phyloP scores from a whole-genome alignment of 35 echinoderm and acorn worm genomes.

The Hemicentrotus pulcherrimus region DNA sequence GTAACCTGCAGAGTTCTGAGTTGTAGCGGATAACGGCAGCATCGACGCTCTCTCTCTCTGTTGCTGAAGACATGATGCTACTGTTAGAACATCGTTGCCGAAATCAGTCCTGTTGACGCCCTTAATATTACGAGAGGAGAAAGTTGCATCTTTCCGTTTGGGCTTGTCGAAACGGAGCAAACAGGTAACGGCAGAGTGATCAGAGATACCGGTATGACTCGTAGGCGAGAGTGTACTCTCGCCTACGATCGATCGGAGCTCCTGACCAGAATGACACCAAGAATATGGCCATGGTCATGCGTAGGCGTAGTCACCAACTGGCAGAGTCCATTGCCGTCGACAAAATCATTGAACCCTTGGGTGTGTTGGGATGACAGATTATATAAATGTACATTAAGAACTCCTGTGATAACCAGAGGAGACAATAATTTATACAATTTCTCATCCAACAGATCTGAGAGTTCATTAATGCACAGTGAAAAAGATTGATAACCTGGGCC shows the following conservation, averaged over 20 bases:
- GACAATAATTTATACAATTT: conserved; percentile 26
- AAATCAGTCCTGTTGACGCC: background rate
- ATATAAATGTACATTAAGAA: conserved; percentile 14
- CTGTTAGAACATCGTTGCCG: background rate
- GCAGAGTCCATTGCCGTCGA: background rate
- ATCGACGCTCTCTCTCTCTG: background rate
- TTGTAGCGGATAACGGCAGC: conserved; percentile 2
- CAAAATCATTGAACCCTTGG: background rate
- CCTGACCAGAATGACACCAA: background rate
- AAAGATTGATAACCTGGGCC: conserved; percentile 14
- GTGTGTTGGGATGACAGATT: background rate
- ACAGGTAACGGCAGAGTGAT: background rate
- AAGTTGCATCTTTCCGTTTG: conserved; percentile 19
- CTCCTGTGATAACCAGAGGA: conserved; percentile 19
- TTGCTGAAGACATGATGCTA: background rate
- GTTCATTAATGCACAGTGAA: background rate
- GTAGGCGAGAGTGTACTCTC: background rate
- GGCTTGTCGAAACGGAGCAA: background rate
- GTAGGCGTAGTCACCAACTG: conserved; percentile 33
- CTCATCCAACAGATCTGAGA: conserved; percentile 24
- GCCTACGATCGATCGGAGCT: background rate
- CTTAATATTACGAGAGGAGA: conserved; percentile 9
- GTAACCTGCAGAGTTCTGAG: background rate
- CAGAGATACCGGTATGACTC: background rate
- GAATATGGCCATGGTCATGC: conserved; percentile 28